These are phyloP conservation scores for Mormyrops boulengeri DNA, from an alignment of 2,797 vertebrate species.

Conservation along the genomic window DNA sequence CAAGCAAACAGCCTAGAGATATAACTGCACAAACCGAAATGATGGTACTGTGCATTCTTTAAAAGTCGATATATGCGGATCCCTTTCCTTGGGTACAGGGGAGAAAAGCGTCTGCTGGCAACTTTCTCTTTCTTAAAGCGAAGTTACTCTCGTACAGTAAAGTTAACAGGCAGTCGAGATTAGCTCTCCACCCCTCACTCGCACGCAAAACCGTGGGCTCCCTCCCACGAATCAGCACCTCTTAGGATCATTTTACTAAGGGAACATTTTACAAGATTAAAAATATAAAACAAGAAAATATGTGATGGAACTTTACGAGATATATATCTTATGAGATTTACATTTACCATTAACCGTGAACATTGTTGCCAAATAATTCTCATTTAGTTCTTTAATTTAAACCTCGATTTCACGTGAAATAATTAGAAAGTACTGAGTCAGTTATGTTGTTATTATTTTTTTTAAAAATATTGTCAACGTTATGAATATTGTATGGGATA, in stretches of 20 bases:
- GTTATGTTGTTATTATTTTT: background rate
- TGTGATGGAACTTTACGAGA: background rate
- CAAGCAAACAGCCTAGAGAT: conserved; percentile 18
- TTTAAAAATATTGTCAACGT: background rate
- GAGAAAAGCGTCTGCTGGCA: background rate
- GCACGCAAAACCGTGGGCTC: background rate
- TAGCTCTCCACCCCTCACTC: background rate
- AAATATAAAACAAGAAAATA: background rate
- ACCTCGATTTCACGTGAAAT: background rate
- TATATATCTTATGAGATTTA: background rate
- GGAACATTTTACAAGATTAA: background rate
- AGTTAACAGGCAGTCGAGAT: background rate
- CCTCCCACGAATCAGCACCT: conserved; percentile 14
- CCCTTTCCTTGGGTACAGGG: background rate
- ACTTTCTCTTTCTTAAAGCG: background rate
- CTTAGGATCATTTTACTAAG: background rate
- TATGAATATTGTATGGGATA: background rate
- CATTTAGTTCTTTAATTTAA: background rate
- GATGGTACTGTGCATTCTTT: conserved; percentile 41
- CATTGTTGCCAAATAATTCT: background rate
- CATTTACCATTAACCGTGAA: background rate
- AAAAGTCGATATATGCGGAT: background rate
- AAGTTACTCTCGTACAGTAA: background rate
- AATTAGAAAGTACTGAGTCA: background rate
- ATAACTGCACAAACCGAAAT: background rate